Conservation (phyloP, 1,140 invertebrate genomes). For the Megalopta genalis region DNA sequence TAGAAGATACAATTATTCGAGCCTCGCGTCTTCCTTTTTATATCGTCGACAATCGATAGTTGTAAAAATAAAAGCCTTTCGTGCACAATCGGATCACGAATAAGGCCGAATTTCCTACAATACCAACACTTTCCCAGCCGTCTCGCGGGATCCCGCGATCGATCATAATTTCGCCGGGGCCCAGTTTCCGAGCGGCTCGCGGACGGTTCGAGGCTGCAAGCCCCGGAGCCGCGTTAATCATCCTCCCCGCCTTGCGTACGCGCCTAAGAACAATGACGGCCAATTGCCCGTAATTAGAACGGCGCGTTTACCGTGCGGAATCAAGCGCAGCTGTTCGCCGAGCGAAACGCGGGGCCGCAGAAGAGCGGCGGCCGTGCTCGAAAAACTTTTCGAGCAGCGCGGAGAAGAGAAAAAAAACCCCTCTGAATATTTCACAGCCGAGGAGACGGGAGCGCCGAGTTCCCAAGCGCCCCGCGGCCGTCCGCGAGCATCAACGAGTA, state of each 20-base stretch:
- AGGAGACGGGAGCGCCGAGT: background rate
- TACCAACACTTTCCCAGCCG: too few relatives aligned
- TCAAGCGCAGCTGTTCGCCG: slow-evolving; percentile 57
- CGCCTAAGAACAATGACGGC: slow-evolving; percentile 54
- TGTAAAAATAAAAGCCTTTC: too few relatives aligned
- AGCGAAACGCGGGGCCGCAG: background rate
- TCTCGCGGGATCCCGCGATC: background rate
- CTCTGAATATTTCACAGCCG: background rate
- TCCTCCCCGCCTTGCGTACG: slow-evolving; percentile 40
- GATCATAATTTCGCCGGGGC: slow-evolving; percentile 31
- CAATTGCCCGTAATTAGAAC: slow-evolving; percentile 61
- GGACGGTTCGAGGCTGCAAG: too few relatives aligned
- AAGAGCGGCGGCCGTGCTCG: background rate
- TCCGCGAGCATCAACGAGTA: too few relatives aligned
- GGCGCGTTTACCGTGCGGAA: slow-evolving; percentile 49
- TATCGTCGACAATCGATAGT: too few relatives aligned
- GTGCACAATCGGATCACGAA: too few relatives aligned
- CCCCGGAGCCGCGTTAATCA: slow-evolving; percentile 35
- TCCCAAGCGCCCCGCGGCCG: too few relatives aligned
- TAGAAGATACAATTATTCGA: too few relatives aligned
- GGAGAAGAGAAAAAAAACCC: too few relatives aligned
- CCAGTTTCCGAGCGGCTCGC: slow-evolving; percentile 26
- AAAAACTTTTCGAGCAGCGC: background rate
- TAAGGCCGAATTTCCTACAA: too few relatives aligned
- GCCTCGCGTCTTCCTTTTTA: too few relatives aligned